phyloP scores from a whole-genome alignment of 2,113 vertebrate species.

The Ptilonorhynchus violaceus region DNA sequence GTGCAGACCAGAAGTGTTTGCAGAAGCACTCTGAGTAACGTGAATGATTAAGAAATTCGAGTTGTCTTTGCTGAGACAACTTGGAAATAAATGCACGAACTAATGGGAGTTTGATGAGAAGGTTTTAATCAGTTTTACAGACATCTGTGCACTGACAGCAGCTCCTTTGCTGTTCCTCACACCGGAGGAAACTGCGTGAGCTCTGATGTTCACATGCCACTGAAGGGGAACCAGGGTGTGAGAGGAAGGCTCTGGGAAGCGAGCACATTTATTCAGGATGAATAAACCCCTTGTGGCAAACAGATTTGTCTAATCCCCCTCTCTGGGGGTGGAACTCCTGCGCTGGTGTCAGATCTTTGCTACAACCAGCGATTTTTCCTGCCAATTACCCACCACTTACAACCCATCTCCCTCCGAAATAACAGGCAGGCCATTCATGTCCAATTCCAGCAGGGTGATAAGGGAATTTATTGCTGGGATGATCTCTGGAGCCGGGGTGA shows the following conservation, averaged over 20 bases:
- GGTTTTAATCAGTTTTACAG: neutral
- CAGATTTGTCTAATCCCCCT: slow-evolving; percentile 13
- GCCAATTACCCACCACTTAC: slow-evolving; percentile 2
- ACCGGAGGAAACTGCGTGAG: neutral
- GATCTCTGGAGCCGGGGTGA: neutral
- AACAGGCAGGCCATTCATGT: slow-evolving; percentile 27
- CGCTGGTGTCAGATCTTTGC: neutral
- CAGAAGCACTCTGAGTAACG: neutral
- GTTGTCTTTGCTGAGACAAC: neutral
- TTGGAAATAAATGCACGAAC: neutral
- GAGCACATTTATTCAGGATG: neutral
- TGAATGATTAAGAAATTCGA: neutral
- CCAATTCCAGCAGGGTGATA: slow-evolving; percentile 13
- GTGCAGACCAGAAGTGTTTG: neutral
- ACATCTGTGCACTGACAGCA: neutral
- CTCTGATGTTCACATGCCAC: neutral
- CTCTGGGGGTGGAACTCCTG: neutral
- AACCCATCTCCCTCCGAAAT: slow-evolving; percentile 37
- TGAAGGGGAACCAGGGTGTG: neutral
- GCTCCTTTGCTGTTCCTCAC: neutral
- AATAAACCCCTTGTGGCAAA: slow-evolving; percentile 13
- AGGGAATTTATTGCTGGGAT: slow-evolving; percentile 37
- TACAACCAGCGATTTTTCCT: slow-evolving; percentile 7
- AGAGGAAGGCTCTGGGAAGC: neutral
- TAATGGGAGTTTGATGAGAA: neutral